A percentile compares a stretch with the other conserved stretches of the same genome.
Evolutionary conservation across 1,140 invertebrate genomes (phyloP).

Genomic region (Schmidtea mediterranea): DNA sequence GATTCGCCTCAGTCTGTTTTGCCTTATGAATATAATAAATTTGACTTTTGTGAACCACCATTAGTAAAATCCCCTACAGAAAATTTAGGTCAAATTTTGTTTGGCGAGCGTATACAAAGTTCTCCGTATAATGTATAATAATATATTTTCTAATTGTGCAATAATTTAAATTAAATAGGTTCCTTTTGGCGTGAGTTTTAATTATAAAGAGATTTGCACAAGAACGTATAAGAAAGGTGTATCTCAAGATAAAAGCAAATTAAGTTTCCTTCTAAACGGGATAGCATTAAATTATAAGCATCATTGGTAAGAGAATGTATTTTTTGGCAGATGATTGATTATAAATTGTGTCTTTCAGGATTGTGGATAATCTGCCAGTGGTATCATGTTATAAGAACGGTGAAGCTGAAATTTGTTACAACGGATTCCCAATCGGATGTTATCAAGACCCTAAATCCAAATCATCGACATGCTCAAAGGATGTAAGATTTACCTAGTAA

Average conservation of each 20-base stretch:
- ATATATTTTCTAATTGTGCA: no score
- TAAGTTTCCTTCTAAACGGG: constrained; percentile 56
- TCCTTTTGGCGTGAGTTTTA: constrained; percentile 35
- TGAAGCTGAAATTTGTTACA: constrained; percentile 50
- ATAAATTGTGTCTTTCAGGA: constrained; percentile 24
- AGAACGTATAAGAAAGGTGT: constrained; percentile 43
- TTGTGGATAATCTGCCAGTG: constrained; percentile 65
- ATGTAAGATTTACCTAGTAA: neutral
- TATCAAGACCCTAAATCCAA: constrained; percentile 37
- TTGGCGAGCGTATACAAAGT: constrained; percentile 76
- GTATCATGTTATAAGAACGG: constrained; percentile 68
- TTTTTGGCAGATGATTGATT: constrained; percentile 8
- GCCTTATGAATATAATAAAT: constrained; percentile 80
- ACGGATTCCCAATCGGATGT: constrained; percentile 92
- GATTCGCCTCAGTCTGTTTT: constrained; percentile 84
- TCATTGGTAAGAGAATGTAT: constrained; percentile 49
- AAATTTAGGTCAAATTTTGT: constrained; percentile 88
- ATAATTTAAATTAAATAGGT: no score
- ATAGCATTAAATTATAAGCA: constrained; percentile 92
- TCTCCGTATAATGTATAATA: constrained; percentile 48
- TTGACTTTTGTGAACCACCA: constrained; percentile 61
- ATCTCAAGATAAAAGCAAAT: constrained; percentile 36
- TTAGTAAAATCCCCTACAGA: constrained; percentile 50
- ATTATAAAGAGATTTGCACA: constrained; percentile 42
- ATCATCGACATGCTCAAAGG: constrained; percentile 34